Base-by-base conservation (phyloP, 2,113 vertebrate species). In the Panthera tigris region DNA sequence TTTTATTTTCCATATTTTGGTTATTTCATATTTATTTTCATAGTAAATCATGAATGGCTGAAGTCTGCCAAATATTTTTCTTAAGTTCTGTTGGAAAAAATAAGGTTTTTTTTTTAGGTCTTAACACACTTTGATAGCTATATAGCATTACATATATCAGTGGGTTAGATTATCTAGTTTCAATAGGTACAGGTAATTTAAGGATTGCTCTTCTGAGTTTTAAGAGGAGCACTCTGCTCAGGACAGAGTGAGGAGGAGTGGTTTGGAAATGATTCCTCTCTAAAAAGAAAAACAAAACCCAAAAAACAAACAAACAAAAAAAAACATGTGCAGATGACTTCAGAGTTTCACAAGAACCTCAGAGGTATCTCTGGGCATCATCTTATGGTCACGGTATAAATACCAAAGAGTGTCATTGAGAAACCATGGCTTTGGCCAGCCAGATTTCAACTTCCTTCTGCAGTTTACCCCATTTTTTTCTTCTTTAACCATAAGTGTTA, bases 391-490 rank as follows among this genome's bases (percentile, higher is more conserved):
- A 25, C 76, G 66, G 71, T 19, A 21, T 81, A 57, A 78, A 52
- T 11, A 45, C 63, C 86, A 41, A 61, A 39, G 29, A 19, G 7
- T 68, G 23, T 66, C 65, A 48, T 65, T 41, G 88, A n/a, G 78
- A 96, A 94, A 45, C 95, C 91, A 41, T 71, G 1, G 45, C 76
- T 89, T n/a, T 48, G 69, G 55, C 92, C 31, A 55, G 18, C 2
- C 7, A 7, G 7, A 9, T 39, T 61, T n/a, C n/a, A 13, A 7
- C 55, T 87, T 78, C 48, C 74, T 36, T 27, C 81, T 94, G 93
- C 39, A 94, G 93, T 84, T 88, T 33, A 65, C 57, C 76, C 36
- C 82, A 33, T 21, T 79, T 94, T 85, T 95, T 21, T 41, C 89
- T 96, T 19, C 23, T 73, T 65, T 93, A 78, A 90, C 80, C 95